Conservation (phyloP, 2,113 vertebrate genomes). For the Candoia aspera region DNA sequence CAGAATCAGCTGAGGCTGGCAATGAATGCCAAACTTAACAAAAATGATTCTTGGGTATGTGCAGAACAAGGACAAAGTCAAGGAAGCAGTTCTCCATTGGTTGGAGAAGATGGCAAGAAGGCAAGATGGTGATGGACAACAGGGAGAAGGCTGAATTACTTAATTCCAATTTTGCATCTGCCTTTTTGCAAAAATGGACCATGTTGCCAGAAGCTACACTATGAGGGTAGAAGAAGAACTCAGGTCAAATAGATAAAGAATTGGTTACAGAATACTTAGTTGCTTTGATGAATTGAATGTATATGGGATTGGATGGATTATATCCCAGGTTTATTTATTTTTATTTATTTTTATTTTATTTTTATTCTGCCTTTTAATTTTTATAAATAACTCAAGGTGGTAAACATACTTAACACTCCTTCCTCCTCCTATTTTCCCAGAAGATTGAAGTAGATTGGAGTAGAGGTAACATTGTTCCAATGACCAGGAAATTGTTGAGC, state of each 20-base stretch:
- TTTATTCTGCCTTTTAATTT: too few relatives aligned
- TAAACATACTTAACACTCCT: too few relatives aligned
- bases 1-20: not conserved
- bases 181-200: not conserved
- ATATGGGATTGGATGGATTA: not conserved
- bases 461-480: not conserved
- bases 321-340: not conserved
- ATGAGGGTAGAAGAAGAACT: not conserved
- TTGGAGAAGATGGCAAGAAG: not conserved
- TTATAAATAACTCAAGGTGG: too few relatives aligned
- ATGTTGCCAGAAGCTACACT: not conserved
- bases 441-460: not conserved
- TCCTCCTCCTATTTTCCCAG: too few relatives aligned
- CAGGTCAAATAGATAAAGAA: not conserved
- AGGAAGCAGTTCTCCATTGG: not conserved
- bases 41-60: not conserved
- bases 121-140: not conserved
- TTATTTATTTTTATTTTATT: too few relatives aligned
- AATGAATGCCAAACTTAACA: not conserved
- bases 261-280: not conserved
- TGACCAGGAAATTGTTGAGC: not conserved
- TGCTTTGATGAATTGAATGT: not conserved
- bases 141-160: not conserved
- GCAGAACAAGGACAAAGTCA: not conserved
- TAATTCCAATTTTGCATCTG: not conserved